Evolutionary conservation across 2,797 vertebrate species (phyloP).

Genomic region (Acomys russatus): DNA sequence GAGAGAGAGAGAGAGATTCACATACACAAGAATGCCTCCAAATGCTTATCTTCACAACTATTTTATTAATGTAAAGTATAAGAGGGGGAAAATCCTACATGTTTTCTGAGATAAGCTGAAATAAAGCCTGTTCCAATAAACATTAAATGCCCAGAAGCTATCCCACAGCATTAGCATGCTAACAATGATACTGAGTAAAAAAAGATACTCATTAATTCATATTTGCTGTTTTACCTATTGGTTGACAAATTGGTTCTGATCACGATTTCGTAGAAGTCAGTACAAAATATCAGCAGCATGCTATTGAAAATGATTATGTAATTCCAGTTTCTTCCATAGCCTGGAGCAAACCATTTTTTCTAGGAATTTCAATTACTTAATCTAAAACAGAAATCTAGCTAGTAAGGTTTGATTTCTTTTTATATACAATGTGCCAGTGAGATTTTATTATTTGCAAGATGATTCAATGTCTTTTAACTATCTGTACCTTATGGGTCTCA

Average conservation of each 20-base stretch:
- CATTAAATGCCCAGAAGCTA: background rate
- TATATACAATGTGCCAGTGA: background rate
- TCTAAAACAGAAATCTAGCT: background rate
- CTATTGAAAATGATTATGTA: constrained; percentile 8
- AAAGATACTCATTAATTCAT: background rate
- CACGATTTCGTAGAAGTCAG: background rate
- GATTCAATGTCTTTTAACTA: constrained; percentile 38
- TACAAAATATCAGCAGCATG: background rate
- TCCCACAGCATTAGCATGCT: background rate
- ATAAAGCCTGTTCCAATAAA: background rate
- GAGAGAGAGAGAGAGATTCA: background rate
- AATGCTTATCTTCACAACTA: background rate
- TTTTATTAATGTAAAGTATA: background rate
- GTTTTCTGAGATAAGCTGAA: constrained; percentile 2
- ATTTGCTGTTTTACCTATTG: background rate
- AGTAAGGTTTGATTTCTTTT: constrained; percentile 8
- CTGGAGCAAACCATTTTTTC: constrained; percentile 23
- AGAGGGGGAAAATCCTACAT: background rate
- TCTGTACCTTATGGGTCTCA: background rate
- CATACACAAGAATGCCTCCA: background rate
- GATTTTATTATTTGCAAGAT: background rate
- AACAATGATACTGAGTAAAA: background rate
- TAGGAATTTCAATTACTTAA: constrained; percentile 27
- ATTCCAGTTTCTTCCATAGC: background rate
- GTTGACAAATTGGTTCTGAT: constrained; percentile 44